Evolutionary conservation across 1,140 invertebrate species (phyloP).

Genomic region (Sinonovacula constricta): DNA sequence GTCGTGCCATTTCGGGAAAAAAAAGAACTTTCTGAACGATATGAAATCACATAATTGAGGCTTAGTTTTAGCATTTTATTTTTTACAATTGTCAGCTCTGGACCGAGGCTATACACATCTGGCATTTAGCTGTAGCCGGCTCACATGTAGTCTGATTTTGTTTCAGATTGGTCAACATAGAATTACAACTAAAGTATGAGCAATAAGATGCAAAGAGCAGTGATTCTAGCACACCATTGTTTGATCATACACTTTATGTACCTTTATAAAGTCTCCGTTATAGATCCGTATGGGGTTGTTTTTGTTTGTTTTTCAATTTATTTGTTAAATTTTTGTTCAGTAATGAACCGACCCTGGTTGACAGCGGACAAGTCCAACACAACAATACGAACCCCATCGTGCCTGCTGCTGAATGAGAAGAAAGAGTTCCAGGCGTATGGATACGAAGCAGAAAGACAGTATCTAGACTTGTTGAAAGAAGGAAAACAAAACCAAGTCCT

Average conservation of each 20-base stretch:
- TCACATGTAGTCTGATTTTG: too few relatives aligned
- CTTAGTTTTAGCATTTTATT: too few relatives aligned
- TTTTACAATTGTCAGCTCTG: too few relatives aligned
- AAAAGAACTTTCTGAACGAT: too few relatives aligned
- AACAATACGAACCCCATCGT: slow-evolving; percentile 33
- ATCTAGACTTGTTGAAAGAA: slow-evolving; percentile 17
- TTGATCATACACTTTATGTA: background rate
- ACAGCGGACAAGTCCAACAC: slow-evolving; percentile 3
- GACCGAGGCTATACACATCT: too few relatives aligned
- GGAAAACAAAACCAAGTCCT: slow-evolving; percentile 28
- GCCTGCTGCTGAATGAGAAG: slow-evolving; percentile 40
- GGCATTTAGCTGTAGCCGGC: too few relatives aligned
- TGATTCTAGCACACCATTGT: too few relatives aligned
- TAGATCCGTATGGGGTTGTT: background rate
- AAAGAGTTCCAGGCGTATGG: slow-evolving; percentile 49
- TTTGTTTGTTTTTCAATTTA: background rate
- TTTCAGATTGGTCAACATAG: too few relatives aligned
- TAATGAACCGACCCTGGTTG: slow-evolving; percentile 42
- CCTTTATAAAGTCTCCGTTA: background rate
- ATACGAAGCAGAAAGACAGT: slow-evolving; percentile 35
- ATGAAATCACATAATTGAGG: too few relatives aligned
- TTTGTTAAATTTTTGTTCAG: background rate
- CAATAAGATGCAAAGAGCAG: too few relatives aligned
- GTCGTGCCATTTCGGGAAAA: too few relatives aligned
- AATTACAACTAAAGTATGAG: too few relatives aligned